Conservation (phyloP, 2,888 invertebrate species). For the Dolichomitus sp. region DNA sequence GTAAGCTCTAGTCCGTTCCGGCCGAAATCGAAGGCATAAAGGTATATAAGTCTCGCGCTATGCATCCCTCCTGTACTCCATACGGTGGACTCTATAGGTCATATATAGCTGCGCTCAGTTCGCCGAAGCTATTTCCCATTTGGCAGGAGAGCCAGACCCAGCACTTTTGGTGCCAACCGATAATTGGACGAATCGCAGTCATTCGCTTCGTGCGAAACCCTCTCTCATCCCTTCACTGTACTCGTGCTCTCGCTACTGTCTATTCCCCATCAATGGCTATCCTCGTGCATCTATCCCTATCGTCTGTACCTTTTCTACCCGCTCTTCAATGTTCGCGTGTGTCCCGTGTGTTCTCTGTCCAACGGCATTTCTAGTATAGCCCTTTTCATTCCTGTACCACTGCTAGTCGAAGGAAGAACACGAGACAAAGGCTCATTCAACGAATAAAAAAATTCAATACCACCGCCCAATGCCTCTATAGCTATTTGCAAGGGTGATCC, state of each 20-base stretch:
- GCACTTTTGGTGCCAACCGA: constrained; percentile 84
- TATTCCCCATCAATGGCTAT: constrained; percentile 37
- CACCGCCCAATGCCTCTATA: neutral
- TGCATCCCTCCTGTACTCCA: constrained; percentile 53
- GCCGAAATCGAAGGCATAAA: neutral
- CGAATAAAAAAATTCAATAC: constrained; percentile 36
- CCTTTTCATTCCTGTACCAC: constrained; percentile 10
- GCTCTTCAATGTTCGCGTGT: constrained; percentile 29
- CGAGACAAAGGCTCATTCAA: neutral
- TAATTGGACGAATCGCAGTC: constrained; percentile 84
- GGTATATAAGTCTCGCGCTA: constrained; percentile 50
- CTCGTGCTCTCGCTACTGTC: constrained; percentile 41
- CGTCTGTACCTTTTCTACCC: constrained; percentile 19
- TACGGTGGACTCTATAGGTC: constrained; percentile 57
- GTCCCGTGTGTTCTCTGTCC: constrained; percentile 9
- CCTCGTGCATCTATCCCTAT: constrained; percentile 33
- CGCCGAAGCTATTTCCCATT: constrained; percentile 82
- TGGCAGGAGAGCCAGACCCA: constrained; percentile 83
- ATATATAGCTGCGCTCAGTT: constrained; percentile 68
- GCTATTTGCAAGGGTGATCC: constrained; percentile 53
- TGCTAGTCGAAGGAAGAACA: neutral
- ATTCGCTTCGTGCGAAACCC: constrained; percentile 80
- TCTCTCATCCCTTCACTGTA: constrained; percentile 56
- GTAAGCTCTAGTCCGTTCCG: constrained; percentile 1
- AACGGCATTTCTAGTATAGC: constrained; percentile 36